phyloP scores from a whole-genome alignment of 1,140 invertebrate species.

The Pristionchus pacificus region DNA sequence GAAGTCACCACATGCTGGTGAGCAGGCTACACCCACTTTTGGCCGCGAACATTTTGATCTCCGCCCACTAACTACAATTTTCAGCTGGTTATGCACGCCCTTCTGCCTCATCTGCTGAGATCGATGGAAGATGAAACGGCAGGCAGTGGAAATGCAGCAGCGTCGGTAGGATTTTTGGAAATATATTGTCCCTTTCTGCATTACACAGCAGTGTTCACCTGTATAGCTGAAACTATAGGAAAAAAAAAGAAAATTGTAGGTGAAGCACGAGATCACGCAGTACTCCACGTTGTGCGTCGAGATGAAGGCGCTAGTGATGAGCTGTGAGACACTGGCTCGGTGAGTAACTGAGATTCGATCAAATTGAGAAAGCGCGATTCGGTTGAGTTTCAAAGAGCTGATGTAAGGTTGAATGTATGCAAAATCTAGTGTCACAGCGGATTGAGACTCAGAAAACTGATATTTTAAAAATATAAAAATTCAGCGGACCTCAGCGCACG shows the following conservation, averaged over 20 bases:
- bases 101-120: conserved; percentile 85
- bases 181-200: no score
- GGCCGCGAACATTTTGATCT: neutral
- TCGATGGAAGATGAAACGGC: conserved; percentile 84
- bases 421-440: no score
- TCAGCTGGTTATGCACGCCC: conserved; percentile 88
- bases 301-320: conserved; percentile 82
- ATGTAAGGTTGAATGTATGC: no score
- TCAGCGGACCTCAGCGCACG: conserved; percentile 59
- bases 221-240: no score
- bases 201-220: no score
- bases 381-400: no score
- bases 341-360: no score
- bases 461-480: no score
- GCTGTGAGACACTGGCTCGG: conserved; percentile 91
- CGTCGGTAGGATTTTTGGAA: no score
- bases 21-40: conserved; percentile 28
- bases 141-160: conserved; percentile 68
- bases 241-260: no score
- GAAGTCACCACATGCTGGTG: conserved; percentile 92
- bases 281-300: conserved; percentile 83
- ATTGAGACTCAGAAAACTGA: no score
- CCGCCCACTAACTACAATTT: conserved; percentile 51
- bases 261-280: conserved; percentile 80
- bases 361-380: no score